These are phyloP conservation scores for Darevskia nairensis DNA, from an alignment of 2,797 vertebrate species.

Conservation along the genomic window DNA sequence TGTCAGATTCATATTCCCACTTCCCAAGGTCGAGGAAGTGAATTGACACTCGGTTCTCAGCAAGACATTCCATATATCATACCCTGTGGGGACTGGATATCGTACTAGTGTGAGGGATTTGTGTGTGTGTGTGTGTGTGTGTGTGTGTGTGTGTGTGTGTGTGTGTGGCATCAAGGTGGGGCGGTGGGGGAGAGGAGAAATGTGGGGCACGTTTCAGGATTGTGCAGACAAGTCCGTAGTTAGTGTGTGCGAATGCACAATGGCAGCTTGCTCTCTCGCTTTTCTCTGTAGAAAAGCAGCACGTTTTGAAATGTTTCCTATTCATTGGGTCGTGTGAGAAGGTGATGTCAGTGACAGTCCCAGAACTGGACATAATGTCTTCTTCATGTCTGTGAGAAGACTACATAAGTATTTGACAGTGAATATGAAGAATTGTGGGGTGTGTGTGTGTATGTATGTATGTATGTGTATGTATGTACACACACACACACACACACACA, in stretches of 20 bases:
- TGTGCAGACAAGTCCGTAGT: neutral
- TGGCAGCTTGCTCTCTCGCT: neutral
- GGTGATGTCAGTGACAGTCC: neutral
- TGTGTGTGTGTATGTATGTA: no score
- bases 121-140: neutral
- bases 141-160: neutral
- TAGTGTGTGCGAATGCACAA: neutral
- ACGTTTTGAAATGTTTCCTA: neutral
- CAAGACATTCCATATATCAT: neutral
- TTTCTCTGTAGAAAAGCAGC: neutral
- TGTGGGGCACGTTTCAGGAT: neutral
- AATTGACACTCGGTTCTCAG: neutral
- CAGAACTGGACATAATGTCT: conserved; percentile 4
- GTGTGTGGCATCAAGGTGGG: neutral
- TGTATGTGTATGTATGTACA: no score
- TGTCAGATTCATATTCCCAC: neutral
- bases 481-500: no score
- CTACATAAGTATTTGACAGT: neutral
- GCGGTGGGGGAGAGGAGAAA: no score
- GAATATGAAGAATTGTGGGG: neutral
- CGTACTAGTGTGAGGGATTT: neutral
- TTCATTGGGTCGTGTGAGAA: neutral
- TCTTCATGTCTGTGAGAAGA: conserved; percentile 32
- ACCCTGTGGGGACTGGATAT: neutral
- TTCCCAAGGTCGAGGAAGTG: neutral